phyloP scores from a whole-genome alignment of 1,140 invertebrate genomes.

The Orius insidiosus region DNA sequence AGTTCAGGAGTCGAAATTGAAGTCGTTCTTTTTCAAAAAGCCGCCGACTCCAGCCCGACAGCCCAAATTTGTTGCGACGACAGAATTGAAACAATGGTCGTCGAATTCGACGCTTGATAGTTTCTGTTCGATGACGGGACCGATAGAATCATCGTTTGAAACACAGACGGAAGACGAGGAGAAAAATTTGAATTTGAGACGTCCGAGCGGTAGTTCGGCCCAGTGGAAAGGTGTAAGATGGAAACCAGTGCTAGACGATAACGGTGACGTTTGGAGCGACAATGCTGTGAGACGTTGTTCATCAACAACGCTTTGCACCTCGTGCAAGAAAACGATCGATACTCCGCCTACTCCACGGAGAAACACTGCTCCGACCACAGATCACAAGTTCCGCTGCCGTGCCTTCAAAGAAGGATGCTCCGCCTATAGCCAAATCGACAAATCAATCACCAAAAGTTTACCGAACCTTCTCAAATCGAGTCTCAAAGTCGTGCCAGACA shows the following conservation, averaged over 20 bases:
- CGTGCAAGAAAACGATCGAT: neutral
- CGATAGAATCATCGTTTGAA: neutral
- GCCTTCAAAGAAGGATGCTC: too few relatives aligned
- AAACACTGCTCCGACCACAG: neutral
- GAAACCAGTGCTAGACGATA: conserved; percentile 14
- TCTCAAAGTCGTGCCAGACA: too few relatives aligned
- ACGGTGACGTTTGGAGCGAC: conserved; percentile 13
- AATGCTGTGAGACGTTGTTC: conserved; percentile 5
- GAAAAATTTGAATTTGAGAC: conserved; percentile 3
- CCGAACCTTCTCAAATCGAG: too few relatives aligned
- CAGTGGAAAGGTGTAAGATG: conserved; percentile 19
- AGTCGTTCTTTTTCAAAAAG: too few relatives aligned
- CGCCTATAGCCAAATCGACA: too few relatives aligned
- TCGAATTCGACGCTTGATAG: conserved; percentile 16
- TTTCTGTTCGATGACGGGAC: conserved; percentile 13
- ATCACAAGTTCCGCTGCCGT: neutral
- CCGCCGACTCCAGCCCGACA: too few relatives aligned
- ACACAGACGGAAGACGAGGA: neutral
- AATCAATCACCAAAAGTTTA: too few relatives aligned
- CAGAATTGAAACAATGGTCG: conserved; percentile 8
- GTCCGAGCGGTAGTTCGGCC: conserved; percentile 15
- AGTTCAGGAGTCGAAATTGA: too few relatives aligned
- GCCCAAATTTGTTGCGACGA: neutral
- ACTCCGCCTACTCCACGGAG: neutral
- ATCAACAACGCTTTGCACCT: neutral